These are phyloP conservation scores for Sebastolobus alascanus DNA, from an alignment of 2,797 vertebrate species.

Conservation along the genomic window DNA sequence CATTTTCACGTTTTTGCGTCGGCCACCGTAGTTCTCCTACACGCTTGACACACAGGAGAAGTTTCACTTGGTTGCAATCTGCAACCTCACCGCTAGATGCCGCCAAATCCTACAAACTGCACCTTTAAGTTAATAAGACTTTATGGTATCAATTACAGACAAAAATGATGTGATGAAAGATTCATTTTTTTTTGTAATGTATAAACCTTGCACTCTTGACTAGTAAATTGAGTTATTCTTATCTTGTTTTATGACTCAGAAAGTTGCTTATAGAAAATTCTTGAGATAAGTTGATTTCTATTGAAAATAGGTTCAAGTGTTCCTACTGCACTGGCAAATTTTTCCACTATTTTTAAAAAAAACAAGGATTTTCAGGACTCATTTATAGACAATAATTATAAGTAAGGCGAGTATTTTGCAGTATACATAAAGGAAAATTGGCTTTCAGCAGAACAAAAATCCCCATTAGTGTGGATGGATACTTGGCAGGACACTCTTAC, in stretches of 20 bases:
- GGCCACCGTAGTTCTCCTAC: no score
- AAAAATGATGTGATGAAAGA: not conserved
- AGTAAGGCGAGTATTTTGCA: not conserved
- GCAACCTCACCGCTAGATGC: no score
- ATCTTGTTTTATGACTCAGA: not conserved
- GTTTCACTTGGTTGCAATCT: no score
- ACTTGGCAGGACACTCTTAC: not conserved
- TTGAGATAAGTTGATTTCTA: not conserved
- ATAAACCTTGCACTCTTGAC: not conserved
- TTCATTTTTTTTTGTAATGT: rapidly evolving
- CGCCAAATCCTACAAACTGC: no score
- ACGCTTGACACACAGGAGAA: no score
- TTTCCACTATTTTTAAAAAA: not conserved
- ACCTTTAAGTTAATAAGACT: not conserved
- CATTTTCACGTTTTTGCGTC: no score
- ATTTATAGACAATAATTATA: not conserved
- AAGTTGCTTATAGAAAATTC: no score
- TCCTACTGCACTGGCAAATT: not conserved
- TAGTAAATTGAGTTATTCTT: not conserved
- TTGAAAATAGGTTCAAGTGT: not conserved
- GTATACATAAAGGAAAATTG: not conserved
- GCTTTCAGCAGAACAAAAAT: slow-evolving; percentile 2
- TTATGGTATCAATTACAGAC: not conserved
- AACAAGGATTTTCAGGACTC: not conserved
- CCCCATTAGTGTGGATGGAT: not conserved